Evolutionary conservation across 1,140 invertebrate species (phyloP).

Genomic region (Drosophila tani): DNA sequence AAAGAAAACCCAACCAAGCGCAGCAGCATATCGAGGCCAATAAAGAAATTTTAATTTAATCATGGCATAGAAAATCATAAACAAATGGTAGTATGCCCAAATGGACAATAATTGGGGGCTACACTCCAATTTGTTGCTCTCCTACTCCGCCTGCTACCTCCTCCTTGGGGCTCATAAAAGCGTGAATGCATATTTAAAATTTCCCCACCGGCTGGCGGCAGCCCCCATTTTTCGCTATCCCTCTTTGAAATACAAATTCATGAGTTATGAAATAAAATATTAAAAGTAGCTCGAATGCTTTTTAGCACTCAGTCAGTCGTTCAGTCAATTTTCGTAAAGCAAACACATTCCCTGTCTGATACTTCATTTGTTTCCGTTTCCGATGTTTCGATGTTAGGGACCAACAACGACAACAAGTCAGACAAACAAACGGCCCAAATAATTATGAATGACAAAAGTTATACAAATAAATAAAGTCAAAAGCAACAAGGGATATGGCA

Average conservation of each 20-base stretch:
- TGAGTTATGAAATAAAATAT: constrained; percentile 76
- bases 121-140: not conserved
- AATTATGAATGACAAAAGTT: constrained; percentile 83
- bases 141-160: not conserved
- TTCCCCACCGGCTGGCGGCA: constrained; percentile 20
- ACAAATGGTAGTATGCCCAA: constrained; percentile 51
- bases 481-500: constrained; percentile 20
- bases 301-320: constrained; percentile 49
- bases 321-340: constrained; percentile 55
- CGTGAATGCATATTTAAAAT: constrained; percentile 72
- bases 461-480: constrained; percentile 69
- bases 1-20: constrained; percentile 53
- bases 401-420: constrained; percentile 24
- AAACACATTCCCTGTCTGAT: constrained; percentile 68
- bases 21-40: constrained; percentile 59
- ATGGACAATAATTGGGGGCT: constrained; percentile 56
- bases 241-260: constrained; percentile 74
- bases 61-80: constrained; percentile 61
- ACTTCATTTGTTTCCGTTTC: constrained; percentile 80
- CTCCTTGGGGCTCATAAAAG: constrained; percentile 43
- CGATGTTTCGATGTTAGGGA: constrained; percentile 61
- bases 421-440: constrained; percentile 72
- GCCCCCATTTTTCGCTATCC: constrained; percentile 4
- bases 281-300: constrained; percentile 63
- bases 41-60: constrained; percentile 79